These are phyloP conservation scores for Vanessa atalanta DNA, from an alignment of 1,140 invertebrate genomes.

Conservation along the genomic window DNA sequence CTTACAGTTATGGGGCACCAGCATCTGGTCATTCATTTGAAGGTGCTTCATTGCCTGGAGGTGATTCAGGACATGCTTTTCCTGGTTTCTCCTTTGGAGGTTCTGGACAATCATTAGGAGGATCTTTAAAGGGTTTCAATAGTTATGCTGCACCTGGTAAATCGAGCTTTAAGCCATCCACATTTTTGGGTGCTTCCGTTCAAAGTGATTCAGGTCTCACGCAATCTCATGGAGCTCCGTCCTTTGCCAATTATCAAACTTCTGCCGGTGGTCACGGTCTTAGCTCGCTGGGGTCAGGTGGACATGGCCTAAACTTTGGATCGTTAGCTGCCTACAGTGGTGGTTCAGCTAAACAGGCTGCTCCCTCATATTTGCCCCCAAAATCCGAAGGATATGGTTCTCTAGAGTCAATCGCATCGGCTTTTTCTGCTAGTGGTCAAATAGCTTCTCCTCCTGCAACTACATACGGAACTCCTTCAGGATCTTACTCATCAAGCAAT, in stretches of 20 bases:
- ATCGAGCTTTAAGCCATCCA: slow-evolving; percentile 69
- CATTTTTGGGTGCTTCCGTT: slow-evolving; percentile 64
- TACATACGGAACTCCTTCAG: slow-evolving; percentile 54
- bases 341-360: slow-evolving; percentile 56
- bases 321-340: slow-evolving; percentile 55
- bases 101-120: slow-evolving; percentile 47
- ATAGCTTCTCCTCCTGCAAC: slow-evolving; percentile 53
- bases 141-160: slow-evolving; percentile 59
- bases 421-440: slow-evolving; percentile 64
- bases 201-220: slow-evolving; percentile 59
- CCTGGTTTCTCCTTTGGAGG: slow-evolving; percentile 46
- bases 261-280: slow-evolving; percentile 47
- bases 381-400: slow-evolving; percentile 64
- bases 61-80: slow-evolving; percentile 45
- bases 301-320: slow-evolving; percentile 55
- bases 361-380: slow-evolving; percentile 55
- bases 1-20: slow-evolving; percentile 50
- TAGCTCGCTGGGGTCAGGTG: slow-evolving; percentile 51
- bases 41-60: slow-evolving; percentile 44
- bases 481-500: slow-evolving; percentile 50
- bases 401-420: slow-evolving; percentile 56
- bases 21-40: slow-evolving; percentile 55
- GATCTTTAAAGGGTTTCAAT: slow-evolving; percentile 52
- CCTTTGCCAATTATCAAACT: slow-evolving; percentile 54
- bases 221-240: slow-evolving; percentile 57